A percentile compares a stretch with the other conserved stretches of the same genome.
Conservation (phyloP, 2,113 vertebrate species). For the Psophia crepitans region DNA sequence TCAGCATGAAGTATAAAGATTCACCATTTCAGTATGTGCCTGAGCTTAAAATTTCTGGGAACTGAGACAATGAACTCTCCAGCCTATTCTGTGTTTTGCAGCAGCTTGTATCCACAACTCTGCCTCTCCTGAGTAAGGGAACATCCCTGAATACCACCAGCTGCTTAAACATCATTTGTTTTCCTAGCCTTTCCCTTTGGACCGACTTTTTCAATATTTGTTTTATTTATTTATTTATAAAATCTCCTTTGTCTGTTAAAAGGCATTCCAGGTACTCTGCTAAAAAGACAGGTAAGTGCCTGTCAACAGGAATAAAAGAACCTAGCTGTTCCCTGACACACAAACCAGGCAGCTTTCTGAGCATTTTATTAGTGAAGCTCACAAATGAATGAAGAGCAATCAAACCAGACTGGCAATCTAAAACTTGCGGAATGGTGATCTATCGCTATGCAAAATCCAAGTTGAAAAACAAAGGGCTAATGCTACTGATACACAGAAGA, state of each 20-base stretch:
- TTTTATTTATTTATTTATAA: not conserved
- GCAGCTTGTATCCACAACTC: not conserved
- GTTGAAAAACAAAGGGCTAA: not conserved
- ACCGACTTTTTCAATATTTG: not conserved
- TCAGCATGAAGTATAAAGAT: not conserved
- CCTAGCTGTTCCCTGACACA: not conserved
- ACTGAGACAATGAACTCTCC: not conserved
- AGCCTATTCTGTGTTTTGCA: not conserved
- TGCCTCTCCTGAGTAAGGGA: not conserved
- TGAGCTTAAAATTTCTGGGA: not conserved
- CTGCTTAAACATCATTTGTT: not conserved
- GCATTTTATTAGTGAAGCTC: not conserved
- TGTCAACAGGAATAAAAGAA: not conserved
- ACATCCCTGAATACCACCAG: not conserved
- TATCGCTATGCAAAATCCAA: not conserved
- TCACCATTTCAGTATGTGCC: not conserved
- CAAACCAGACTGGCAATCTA: not conserved
- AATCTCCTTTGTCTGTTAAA: not conserved
- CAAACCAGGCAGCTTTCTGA: not conserved
- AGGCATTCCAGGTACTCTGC: not conserved
- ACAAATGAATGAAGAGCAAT: not conserved
- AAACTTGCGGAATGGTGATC: not conserved
- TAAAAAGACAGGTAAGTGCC: not conserved
- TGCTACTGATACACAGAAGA: not conserved
- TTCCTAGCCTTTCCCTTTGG: not conserved